A percentile compares a stretch with the other conserved stretches of the same genome.
phyloP scores from a whole-genome alignment of 2,888 invertebrate species.

The Chloroclystis v-ata region DNA sequence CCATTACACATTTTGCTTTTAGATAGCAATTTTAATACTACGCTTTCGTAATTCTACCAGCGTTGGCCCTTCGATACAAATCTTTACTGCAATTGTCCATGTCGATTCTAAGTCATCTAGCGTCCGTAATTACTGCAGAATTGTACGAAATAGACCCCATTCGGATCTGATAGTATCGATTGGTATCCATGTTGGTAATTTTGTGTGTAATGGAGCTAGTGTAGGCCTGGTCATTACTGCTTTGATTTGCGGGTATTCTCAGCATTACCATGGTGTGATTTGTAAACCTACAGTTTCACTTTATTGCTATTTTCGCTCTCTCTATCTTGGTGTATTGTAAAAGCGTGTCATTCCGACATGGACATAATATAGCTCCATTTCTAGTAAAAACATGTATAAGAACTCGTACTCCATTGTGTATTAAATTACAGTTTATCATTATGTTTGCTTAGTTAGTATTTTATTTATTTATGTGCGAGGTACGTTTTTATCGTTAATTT shows the following conservation, averaged over 20 bases:
- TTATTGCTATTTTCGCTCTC: constrained; percentile 18
- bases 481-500: too few relatives aligned
- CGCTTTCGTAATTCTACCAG: constrained; percentile 14
- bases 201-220: constrained; percentile 36
- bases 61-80: constrained; percentile 21
- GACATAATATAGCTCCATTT: background rate
- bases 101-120: constrained; percentile 23
- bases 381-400: too few relatives aligned
- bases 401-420: too few relatives aligned
- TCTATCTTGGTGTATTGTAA: constrained; percentile 1
- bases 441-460: too few relatives aligned
- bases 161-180: constrained; percentile 23
- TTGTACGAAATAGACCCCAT: constrained; percentile 21
- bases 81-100: constrained; percentile 18
- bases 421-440: too few relatives aligned
- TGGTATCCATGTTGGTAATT: constrained; percentile 27
- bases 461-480: too few relatives aligned
- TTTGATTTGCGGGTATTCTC: constrained; percentile 18
- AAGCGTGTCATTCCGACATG: background rate
- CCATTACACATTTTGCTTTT: constrained; percentile 1
- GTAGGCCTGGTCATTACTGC: constrained; percentile 28
- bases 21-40: constrained; percentile 5
- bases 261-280: constrained; percentile 35
- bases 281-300: constrained; percentile 26
- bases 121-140: constrained; percentile 25